A percentile compares a stretch with the other conserved stretches of the same genome.
Conservation (phyloP, 2,113 vertebrate genomes). For the Piaya cayana region DNA sequence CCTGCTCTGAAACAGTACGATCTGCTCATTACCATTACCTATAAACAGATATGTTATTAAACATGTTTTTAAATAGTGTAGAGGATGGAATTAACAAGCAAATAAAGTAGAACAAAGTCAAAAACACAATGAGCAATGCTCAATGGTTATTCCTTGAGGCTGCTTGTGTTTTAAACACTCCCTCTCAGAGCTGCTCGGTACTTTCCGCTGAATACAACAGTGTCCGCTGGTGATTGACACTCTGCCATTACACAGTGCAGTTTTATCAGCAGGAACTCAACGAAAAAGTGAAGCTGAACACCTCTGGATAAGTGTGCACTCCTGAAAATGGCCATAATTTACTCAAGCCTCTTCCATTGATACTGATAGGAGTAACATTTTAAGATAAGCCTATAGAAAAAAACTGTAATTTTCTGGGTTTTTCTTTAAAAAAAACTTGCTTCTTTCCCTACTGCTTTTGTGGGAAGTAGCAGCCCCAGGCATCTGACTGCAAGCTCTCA, state of each 20-base stretch:
- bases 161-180: constrained; percentile 6
- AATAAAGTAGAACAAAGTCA: not conserved
- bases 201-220: not conserved
- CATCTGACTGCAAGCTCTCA: constrained; percentile 57
- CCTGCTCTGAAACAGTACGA: not conserved
- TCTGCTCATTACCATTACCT: not conserved
- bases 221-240: constrained; percentile 21
- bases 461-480: constrained; percentile 55
- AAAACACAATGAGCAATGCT: not conserved
- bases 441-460: constrained; percentile 55
- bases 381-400: constrained; percentile 53
- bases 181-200: not conserved
- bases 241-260: constrained; percentile 14
- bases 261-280: constrained; percentile 59
- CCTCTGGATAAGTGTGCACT: constrained; percentile 55
- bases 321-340: constrained; percentile 69
- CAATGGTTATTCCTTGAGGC: not conserved
- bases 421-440: not conserved
- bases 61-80: not conserved
- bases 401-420: constrained; percentile 55
- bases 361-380: constrained; percentile 62
- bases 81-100: not conserved
- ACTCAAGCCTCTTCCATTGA: constrained; percentile 51
- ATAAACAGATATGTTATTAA: constrained; percentile 7
- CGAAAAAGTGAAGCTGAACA: constrained; percentile 52